These are phyloP conservation scores for Rhinophrynus dorsalis DNA, from an alignment of 2,797 vertebrate genomes.

Conservation along the genomic window DNA sequence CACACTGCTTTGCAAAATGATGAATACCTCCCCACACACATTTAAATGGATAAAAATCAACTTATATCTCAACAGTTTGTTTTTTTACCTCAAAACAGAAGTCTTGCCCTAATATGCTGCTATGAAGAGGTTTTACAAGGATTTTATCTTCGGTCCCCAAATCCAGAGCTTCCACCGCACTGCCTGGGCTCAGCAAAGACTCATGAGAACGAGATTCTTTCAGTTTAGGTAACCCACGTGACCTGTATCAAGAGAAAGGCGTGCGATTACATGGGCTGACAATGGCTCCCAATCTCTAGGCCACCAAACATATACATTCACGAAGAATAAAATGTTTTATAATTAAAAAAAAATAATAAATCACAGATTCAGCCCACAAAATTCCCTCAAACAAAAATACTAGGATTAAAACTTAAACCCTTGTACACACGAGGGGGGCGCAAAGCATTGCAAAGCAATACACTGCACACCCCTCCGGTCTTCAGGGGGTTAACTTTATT, in stretches of 20 bases:
- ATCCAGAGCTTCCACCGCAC: slow-evolving; percentile 85
- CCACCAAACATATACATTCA: not conserved
- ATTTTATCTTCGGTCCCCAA: slow-evolving; percentile 86
- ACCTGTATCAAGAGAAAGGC: slow-evolving; percentile 63
- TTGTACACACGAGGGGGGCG: too few species aligned
- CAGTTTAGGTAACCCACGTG: slow-evolving; percentile 83
- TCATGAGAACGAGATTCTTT: slow-evolving; percentile 91
- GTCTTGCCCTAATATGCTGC: slow-evolving; percentile 92
- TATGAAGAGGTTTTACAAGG: slow-evolving; percentile 88
- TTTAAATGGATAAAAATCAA: not conserved
- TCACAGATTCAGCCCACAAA: not conserved
- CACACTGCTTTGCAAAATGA: too few species aligned
- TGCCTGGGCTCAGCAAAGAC: slow-evolving; percentile 85
- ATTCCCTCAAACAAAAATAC: not conserved
- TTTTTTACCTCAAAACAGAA: slow-evolving; percentile 93
- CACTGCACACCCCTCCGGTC: too few species aligned
- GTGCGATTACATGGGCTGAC: not conserved
- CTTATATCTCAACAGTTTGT: not conserved
- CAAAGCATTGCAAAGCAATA: too few species aligned
- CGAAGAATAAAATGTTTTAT: not conserved
- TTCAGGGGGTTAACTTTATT: too few species aligned
- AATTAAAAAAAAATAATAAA: not conserved
- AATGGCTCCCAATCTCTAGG: not conserved
- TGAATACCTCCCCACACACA: not conserved
- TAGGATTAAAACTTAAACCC: too few species aligned